These are phyloP conservation scores for Hylaeus anthracinus DNA, from an alignment of 1,140 invertebrate genomes.

Conservation along the genomic window DNA sequence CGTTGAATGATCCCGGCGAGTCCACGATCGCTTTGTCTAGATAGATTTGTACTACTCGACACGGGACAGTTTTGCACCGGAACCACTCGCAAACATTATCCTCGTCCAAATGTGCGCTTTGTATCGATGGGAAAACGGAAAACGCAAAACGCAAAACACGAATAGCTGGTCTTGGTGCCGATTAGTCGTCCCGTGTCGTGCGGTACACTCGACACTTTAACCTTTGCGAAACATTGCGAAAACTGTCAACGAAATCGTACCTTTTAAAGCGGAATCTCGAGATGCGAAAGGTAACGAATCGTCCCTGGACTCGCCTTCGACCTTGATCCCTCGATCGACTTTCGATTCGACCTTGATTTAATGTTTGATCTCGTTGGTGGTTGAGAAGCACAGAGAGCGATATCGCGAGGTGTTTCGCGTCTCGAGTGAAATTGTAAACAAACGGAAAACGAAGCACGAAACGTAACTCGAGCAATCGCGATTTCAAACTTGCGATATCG, in stretches of 20 bases:
- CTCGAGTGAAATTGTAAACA: not conserved
- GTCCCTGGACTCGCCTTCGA: slow-evolving; percentile 33
- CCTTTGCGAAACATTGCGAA: not conserved
- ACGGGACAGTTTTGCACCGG: too few species aligned
- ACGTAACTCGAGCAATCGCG: not conserved
- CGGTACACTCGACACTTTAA: too few species aligned
- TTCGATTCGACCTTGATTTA: slow-evolving; percentile 45
- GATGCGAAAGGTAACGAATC: not conserved
- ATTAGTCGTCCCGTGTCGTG: too few species aligned
- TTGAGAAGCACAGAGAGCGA: not conserved
- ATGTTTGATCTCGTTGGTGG: slow-evolving; percentile 50
- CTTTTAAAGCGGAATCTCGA: slow-evolving; percentile 9
- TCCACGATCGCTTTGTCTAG: too few species aligned
- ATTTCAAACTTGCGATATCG: not conserved
- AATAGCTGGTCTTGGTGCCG: too few species aligned
- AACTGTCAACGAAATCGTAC: slow-evolving; percentile 7
- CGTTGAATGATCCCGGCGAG: too few species aligned
- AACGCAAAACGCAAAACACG: too few species aligned
- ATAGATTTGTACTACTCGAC: too few species aligned
- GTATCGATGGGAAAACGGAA: too few species aligned
- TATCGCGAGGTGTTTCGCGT: too few species aligned
- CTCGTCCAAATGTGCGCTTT: too few species aligned
- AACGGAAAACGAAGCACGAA: not conserved
- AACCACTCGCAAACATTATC: too few species aligned
- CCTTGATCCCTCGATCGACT: slow-evolving; percentile 44